Base-by-base conservation (phyloP, 2,888 invertebrate genomes). In the Andrena fulva region DNA sequence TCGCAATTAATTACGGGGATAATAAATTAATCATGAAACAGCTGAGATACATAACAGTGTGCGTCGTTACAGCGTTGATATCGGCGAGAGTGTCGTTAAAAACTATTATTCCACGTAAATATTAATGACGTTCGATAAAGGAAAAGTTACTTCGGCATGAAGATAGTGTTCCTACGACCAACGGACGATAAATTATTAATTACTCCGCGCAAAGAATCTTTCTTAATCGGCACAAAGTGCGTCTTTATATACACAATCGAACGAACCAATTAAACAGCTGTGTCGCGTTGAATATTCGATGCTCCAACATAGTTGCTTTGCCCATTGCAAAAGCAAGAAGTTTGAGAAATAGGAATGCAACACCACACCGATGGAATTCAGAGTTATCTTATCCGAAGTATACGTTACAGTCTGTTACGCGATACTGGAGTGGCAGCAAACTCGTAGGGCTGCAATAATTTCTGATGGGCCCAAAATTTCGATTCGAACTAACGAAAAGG, bases 331-430 rank as follows among this genome's bases (percentile, higher is more conserved):
- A n/a, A 67, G 35, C 8, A 75, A 81, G 72, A 81, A 74, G 76
- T 56, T 73, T 62, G 72, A 77, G 82, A 74, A 80, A 83, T 67
- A 76, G 77, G 70, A 85, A 82, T 80, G 82, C 60, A 68, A 77
- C 73, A 50, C 71, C 66, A 74, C 77, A 70, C 82, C 74, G 60
- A 63, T 81, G 85, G 84, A 88, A 87, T 90, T 82, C 86, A 50
- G 80, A 80, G 82, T 89, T 91, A 91, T 91, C 90, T 91, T 91
- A 91, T 91, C 91, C 88, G 63, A 69, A 72, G 71, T 80, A 79
- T 83, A 87, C 83, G 85, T 74, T 79, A 77, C 77, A 86, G 79
- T 83, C 86, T 84, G 85, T 74, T 79, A 77, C 77, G 85, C 74
- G 86, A 87, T 84, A 77, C 82, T 62, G 56, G 84, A 77, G 87